phyloP scores from a whole-genome alignment of 2,888 invertebrate species.

The Ischnura elegans region DNA sequence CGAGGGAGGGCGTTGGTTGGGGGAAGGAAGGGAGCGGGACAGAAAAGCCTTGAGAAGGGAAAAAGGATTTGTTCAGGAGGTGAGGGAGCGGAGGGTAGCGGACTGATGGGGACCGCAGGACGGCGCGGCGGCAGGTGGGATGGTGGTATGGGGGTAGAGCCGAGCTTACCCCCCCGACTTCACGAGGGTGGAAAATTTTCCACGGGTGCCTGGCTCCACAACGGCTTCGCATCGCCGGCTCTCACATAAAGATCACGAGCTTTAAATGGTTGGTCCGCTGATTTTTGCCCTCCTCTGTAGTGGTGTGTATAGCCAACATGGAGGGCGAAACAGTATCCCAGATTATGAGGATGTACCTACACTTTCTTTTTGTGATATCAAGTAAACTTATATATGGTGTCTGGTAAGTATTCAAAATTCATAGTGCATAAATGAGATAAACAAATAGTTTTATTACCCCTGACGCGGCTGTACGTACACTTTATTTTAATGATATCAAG shows the following conservation, averaged over 20 bases:
- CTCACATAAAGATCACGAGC: background rate
- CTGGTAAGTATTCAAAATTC: too few species aligned
- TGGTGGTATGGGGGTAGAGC: background rate
- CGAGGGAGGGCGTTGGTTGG: background rate
- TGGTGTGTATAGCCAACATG: too few species aligned
- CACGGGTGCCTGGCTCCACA: background rate
- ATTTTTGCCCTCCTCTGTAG: too few species aligned
- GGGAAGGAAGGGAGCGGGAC: background rate
- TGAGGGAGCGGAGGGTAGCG: background rate
- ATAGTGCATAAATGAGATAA: too few species aligned
- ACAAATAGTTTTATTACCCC: too few species aligned
- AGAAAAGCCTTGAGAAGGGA: conserved; percentile 19
- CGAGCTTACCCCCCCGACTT: background rate
- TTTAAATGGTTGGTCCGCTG: background rate
- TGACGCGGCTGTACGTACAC: too few species aligned
- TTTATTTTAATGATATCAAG: too few species aligned
- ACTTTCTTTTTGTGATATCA: too few species aligned
- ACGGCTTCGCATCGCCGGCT: background rate
- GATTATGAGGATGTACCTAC: too few species aligned
- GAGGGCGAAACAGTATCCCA: too few species aligned
- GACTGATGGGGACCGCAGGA: background rate
- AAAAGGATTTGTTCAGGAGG: conserved; percentile 23
- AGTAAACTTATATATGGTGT: too few species aligned
- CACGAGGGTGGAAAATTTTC: background rate
- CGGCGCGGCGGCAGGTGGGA: background rate